These are phyloP conservation scores for Acanthochromis polyacanthus DNA, from an alignment of 2,113 vertebrate genomes.

Conservation along the genomic window DNA sequence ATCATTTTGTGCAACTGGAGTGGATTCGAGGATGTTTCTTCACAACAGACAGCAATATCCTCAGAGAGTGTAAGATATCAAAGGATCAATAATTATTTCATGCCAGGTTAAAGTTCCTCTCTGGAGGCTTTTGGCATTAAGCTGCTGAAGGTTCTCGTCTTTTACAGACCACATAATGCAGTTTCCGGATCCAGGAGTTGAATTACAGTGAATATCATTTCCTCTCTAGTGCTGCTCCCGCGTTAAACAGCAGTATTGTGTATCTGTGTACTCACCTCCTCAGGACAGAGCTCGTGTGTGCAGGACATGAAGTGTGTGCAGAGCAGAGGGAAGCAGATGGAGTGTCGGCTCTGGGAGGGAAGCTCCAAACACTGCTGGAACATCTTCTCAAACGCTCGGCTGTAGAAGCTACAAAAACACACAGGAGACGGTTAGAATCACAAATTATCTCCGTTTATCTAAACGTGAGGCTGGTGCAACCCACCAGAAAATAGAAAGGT, in stretches of 20 bases:
- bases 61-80: too few species aligned
- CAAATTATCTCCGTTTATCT: background rate
- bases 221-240: background rate
- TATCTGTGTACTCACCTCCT: constrained; percentile 89
- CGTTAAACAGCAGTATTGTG: background rate
- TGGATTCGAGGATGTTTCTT: too few species aligned
- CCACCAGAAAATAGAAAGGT: constrained; percentile 98
- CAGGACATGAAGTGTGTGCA: constrained; percentile 99
- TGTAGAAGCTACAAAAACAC: constrained; percentile 91
- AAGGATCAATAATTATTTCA: too few species aligned
- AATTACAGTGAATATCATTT: too few species aligned
- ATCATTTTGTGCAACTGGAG: too few species aligned
- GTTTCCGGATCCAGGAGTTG: too few species aligned
- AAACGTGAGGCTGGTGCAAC: constrained; percentile 15
- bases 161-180: too few species aligned
- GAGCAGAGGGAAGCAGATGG: constrained; percentile 97
- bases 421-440: background rate
- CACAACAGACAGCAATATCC: too few species aligned
- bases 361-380: constrained; percentile 99
- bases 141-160: too few species aligned
- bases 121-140: too few species aligned
- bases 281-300: constrained; percentile 97
- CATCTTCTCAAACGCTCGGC: constrained; percentile 99
- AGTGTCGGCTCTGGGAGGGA: constrained; percentile 97
- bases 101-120: too few species aligned